Conservation (phyloP, 1,140 invertebrate genomes). For the Amphibalanus amphitrite region DNA sequence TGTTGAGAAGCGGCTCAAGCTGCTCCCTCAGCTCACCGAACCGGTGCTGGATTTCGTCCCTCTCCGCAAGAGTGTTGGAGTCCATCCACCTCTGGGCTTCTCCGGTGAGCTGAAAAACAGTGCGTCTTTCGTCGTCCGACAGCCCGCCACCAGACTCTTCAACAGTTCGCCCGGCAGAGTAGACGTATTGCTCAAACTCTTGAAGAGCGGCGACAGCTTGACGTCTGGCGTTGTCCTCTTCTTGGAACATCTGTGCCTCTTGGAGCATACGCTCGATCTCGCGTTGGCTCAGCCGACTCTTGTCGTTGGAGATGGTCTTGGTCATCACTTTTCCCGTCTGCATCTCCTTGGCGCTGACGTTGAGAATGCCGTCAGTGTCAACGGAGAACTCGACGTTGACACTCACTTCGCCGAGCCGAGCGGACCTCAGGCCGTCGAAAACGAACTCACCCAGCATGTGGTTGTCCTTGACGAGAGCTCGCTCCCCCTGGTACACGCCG, state of each 20-base stretch:
- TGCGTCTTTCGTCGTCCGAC: conserved; percentile 34
- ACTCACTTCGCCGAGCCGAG: conserved; percentile 48
- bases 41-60: conserved; percentile 28
- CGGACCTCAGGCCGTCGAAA: conserved; percentile 92
- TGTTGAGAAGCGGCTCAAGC: conserved; percentile 17
- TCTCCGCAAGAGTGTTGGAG: conserved; percentile 32
- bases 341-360: conserved; percentile 40
- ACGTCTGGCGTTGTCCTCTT: conserved; percentile 35
- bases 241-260: conserved; percentile 24
- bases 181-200: conserved; percentile 80
- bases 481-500: conserved; percentile 92
- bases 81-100: conserved; percentile 32
- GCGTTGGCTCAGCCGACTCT: conserved; percentile 28
- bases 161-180: conserved; percentile 86
- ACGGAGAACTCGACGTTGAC: conserved; percentile 32
- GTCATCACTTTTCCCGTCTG: conserved; percentile 39
- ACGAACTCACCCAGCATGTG: conserved; percentile 96
- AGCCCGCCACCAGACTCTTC: conserved; percentile 34
- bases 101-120: conserved; percentile 32
- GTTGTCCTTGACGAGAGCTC: conserved; percentile 99
- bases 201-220: conserved; percentile 50
- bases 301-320: conserved; percentile 40
- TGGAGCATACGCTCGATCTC: conserved; percentile 31
- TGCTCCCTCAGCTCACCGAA: conserved; percentile 28
- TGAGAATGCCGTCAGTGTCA: conserved; percentile 30